Evolutionary conservation across 2,113 vertebrate species (phyloP).

Genomic region (Cettia cetti): DNA sequence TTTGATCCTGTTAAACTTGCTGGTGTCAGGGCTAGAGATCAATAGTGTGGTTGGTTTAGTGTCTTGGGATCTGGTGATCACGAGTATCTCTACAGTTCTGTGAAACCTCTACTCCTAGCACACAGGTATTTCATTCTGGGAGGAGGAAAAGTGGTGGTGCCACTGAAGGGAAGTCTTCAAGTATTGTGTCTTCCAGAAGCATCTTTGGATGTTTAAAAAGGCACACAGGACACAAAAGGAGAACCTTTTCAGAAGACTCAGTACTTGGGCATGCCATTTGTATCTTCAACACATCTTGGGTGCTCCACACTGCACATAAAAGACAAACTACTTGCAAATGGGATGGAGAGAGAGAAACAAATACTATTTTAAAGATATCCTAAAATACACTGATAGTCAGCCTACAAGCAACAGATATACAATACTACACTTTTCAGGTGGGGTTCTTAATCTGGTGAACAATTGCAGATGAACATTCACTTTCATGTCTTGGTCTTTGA

Average conservation of each 20-base stretch:
- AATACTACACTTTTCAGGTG: neutral
- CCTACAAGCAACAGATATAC: neutral
- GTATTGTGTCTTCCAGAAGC: neutral
- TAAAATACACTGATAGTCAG: neutral
- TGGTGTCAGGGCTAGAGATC: neutral
- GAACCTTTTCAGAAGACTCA: neutral
- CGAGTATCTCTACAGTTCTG: neutral
- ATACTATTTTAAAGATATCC: neutral
- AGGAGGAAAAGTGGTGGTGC: neutral
- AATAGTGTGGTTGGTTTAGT: neutral
- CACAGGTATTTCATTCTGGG: neutral
- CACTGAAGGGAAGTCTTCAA: neutral
- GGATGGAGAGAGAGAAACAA: neutral
- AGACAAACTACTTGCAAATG: neutral
- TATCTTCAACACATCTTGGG: neutral
- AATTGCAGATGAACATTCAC: neutral
- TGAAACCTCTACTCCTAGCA: neutral
- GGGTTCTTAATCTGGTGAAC: neutral
- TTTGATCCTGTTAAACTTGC: neutral
- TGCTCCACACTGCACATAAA: neutral
- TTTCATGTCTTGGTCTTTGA: neutral
- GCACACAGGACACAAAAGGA: neutral
- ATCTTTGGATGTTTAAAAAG: neutral
- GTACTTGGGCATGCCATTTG: neutral
- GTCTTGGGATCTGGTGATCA: neutral